Evolutionary conservation across 2,888 invertebrate genomes (phyloP).

Genomic region (Oegoconia quadripuncta): DNA sequence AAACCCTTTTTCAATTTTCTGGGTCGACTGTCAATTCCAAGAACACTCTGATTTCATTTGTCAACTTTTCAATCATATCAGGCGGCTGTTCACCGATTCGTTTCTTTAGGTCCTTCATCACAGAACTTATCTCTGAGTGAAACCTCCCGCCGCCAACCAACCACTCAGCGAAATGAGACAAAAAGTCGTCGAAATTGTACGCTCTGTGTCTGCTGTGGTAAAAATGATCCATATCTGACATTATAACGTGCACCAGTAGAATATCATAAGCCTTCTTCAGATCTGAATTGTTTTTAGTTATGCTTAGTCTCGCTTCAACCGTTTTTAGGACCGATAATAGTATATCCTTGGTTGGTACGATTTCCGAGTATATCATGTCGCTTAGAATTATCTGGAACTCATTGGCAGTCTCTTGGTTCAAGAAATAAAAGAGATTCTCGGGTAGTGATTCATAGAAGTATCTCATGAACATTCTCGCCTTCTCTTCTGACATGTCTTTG

Average conservation of each 20-base stretch:
- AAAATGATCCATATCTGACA: conserved; percentile 58
- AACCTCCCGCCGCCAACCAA: conserved; percentile 25
- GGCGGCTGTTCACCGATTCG: background rate
- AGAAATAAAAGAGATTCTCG: conserved; percentile 37
- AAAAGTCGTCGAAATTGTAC: conserved; percentile 41
- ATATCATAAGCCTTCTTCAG: conserved; percentile 35
- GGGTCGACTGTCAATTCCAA: conserved; percentile 19
- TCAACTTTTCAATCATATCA: conserved; percentile 11
- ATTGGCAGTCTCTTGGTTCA: conserved; percentile 38
- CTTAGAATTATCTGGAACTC: conserved; percentile 51
- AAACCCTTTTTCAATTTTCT: conserved; percentile 1
- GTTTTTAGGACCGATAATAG: conserved; percentile 36
- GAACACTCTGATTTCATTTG: conserved; percentile 19
- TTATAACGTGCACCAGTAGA: conserved; percentile 41
- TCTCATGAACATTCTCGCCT: conserved; percentile 34
- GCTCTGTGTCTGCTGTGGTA: conserved; percentile 33
- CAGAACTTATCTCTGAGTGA: conserved; percentile 24
- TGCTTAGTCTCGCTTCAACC: conserved; percentile 35
- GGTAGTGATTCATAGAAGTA: conserved; percentile 28
- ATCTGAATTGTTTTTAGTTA: conserved; percentile 21
- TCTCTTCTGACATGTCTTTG: conserved; percentile 28
- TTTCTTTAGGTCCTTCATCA: conserved; percentile 24
- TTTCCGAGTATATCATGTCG: conserved; percentile 48
- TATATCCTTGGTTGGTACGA: conserved; percentile 40
- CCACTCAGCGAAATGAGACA: conserved; percentile 39